These are phyloP conservation scores for Drosophila mayri DNA, from an alignment of 1,140 invertebrate genomes.

Conservation along the genomic window DNA sequence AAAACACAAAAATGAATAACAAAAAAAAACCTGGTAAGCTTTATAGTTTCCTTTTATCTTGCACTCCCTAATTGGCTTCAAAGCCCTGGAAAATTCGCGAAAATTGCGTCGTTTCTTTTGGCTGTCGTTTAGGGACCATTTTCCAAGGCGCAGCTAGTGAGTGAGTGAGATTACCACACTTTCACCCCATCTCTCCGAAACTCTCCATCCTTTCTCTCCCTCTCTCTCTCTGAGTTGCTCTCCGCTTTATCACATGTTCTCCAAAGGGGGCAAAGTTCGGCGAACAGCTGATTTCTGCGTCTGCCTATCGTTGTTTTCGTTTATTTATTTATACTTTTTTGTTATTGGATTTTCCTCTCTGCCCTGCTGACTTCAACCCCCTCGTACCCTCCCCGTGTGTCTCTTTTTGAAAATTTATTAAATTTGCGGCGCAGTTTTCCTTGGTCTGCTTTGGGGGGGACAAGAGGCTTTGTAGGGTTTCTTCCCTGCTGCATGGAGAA, in stretches of 20 bases:
- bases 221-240: not conserved
- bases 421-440: conserved; percentile 63
- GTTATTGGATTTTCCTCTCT: conserved; percentile 44
- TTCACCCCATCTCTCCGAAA: conserved; percentile 23
- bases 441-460: conserved; percentile 23
- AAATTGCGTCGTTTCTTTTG: conserved; percentile 47
- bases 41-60: conserved; percentile 16
- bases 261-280: conserved; percentile 28
- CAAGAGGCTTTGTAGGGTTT: conserved; percentile 54
- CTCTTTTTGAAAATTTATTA: conserved; percentile 38
- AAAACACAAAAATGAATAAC: conserved; percentile 4
- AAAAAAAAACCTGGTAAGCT: conserved; percentile 9
- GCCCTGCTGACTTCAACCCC: conserved; percentile 4
- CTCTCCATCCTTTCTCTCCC: not conserved
- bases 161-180: conserved; percentile 9
- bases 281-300: conserved; percentile 50
- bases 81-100: conserved; percentile 28
- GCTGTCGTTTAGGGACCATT: conserved; percentile 27
- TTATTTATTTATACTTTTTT: conserved; percentile 25
- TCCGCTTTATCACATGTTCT: conserved; percentile 24
- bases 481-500: conserved; percentile 40
- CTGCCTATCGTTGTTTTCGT: conserved; percentile 35
- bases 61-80: conserved; percentile 26
- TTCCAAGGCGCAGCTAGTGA: conserved; percentile 14
- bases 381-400: not conserved